Evolutionary conservation across 1,140 invertebrate species (phyloP), one percentile per base, ranked within the genome.

Genomic region (Radopholus similis): DNA sequence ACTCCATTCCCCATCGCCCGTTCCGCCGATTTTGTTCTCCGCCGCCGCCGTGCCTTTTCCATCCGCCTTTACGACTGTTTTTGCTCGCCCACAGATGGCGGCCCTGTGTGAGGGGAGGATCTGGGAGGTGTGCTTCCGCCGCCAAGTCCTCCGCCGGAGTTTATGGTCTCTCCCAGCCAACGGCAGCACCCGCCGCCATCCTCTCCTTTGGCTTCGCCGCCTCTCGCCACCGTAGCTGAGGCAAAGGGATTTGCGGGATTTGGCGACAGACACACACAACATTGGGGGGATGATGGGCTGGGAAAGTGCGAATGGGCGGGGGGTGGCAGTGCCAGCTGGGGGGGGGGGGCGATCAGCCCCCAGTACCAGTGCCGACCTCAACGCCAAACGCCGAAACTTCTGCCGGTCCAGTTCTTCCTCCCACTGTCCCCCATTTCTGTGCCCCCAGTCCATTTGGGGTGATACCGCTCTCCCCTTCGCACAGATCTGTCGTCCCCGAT

Each of bases 61-160:
- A 15, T 35, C 38, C 40, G 9, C 4, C n/a, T 62, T 62, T 62
- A 62, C 58, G 58, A 62, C 40, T 62, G 56, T 58, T 62, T 62
- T 60, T 62, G 44, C n/a, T 62, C 32, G 26, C 40, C 32, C 42
- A 49, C 58, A 62, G 42, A 62, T 62, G 58, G 38, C n/a, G 44
- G 23, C 28, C 2, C 40, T 21, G 23, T 57, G 32, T 38, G 2
- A 28, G 9, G 30, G 44, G 37, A 18, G 42, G 44, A n/a, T n/a
- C n/a, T n/a, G 28, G 8, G 34, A 44, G 34, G 5, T n/a, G 40
- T 62, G 5, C 34, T 62, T 62, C 30, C n/a, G 18, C 28, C 15
- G 32, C 18, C 26, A 23, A 21, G 9, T 26, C 5, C 18, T n/a
- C 6, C 26, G 9, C 1, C 58, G 37, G 15, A 13, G 35, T 42